A percentile compares a stretch with the other conserved stretches of the same genome.
These are phyloP conservation scores for Troilus luridus DNA, from an alignment of 2,888 invertebrate species.

Conservation along the genomic window DNA sequence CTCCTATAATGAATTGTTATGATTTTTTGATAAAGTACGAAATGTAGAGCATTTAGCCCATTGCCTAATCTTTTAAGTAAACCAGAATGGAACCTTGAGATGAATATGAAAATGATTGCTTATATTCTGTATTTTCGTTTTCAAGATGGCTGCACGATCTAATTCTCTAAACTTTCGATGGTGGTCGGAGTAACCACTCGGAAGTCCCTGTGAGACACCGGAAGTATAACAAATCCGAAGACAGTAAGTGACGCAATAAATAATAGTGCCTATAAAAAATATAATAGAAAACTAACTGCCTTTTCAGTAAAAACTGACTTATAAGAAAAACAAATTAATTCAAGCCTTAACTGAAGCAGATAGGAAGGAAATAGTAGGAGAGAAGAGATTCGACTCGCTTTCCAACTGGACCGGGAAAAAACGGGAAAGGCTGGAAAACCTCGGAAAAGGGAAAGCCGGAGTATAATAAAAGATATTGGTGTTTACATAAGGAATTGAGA, in stretches of 20 bases:
- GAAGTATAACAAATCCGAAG: too few relatives aligned
- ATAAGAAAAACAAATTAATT: constrained; percentile 24
- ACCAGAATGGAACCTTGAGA: too few relatives aligned
- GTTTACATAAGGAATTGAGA: constrained; percentile 53
- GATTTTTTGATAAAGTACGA: too few relatives aligned
- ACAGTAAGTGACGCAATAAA: not conserved
- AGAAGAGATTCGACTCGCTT: constrained; percentile 51
- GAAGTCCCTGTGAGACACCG: too few relatives aligned
- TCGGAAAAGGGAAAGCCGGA: constrained; percentile 45
- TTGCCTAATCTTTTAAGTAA: too few relatives aligned
- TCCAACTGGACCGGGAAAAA: constrained; percentile 36
- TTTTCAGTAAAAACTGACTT: not conserved
- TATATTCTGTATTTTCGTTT: too few relatives aligned
- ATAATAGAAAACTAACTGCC: not conserved
- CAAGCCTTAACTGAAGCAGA: constrained; percentile 30
- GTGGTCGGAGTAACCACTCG: too few relatives aligned
- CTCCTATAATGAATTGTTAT: too few relatives aligned
- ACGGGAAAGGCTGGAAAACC: constrained; percentile 18
- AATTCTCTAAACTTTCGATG: too few relatives aligned
- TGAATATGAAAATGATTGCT: too few relatives aligned
- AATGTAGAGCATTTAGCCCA: too few relatives aligned
- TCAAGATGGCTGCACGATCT: too few relatives aligned
- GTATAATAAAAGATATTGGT: constrained; percentile 55
- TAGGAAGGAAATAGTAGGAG: constrained; percentile 48
- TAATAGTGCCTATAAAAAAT: not conserved